These are phyloP conservation scores for Oostethus manadensis DNA, from an alignment of 2,113 vertebrate species.

Conservation along the genomic window DNA sequence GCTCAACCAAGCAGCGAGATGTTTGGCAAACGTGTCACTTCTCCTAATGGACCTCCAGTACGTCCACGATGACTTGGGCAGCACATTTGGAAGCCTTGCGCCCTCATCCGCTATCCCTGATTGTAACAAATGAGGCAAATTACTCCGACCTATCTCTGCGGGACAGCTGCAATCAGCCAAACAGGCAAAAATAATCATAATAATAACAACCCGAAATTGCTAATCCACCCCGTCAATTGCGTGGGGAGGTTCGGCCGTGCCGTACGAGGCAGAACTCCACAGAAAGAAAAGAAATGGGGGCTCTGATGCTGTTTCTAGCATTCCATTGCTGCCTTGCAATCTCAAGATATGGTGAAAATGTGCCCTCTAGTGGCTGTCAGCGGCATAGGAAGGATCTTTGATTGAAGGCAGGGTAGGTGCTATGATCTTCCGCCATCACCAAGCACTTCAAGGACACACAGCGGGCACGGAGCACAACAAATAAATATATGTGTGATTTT, in stretches of 20 bases:
- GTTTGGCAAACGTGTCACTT: slow-evolving; percentile 24
- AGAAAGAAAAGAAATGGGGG: too few species aligned
- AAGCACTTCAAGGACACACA: too few species aligned
- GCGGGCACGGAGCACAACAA: too few species aligned
- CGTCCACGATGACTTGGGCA: slow-evolving; percentile 3
- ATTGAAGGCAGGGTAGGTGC: too few species aligned
- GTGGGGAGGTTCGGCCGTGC: neutral
- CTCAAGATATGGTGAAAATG: too few species aligned
- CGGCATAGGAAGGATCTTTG: too few species aligned
- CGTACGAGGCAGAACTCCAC: neutral
- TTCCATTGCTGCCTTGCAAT: too few species aligned
- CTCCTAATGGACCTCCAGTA: neutral
- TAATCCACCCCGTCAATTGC: neutral
- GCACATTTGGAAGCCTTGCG: slow-evolving; percentile 47
- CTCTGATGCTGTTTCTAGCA: too few species aligned
- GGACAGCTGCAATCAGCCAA: slow-evolving; percentile 38
- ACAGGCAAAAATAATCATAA: neutral
- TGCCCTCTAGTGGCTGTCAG: too few species aligned
- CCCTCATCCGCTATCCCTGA: slow-evolving; percentile 33
- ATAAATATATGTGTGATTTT: too few species aligned
- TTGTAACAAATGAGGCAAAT: slow-evolving; percentile 64
- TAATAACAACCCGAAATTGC: neutral
- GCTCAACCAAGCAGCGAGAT: neutral
- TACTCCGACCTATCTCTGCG: slow-evolving; percentile 36
- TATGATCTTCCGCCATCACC: too few species aligned